These are phyloP conservation scores for Hesperia comma DNA, from an alignment of 2,888 invertebrate species.

Conservation along the genomic window DNA sequence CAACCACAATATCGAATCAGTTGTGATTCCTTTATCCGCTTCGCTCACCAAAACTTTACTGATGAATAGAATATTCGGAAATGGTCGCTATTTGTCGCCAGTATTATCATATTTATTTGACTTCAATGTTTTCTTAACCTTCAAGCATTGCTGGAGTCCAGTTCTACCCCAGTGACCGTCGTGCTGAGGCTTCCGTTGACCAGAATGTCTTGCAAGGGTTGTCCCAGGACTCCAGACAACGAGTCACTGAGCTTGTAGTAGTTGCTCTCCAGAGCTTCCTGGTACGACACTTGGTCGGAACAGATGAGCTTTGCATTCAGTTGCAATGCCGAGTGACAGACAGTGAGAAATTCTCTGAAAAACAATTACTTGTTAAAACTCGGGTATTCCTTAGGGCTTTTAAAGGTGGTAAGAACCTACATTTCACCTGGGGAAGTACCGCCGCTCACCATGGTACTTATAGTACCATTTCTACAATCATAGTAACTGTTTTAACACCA, in stretches of 20 bases:
- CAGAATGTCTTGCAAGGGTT: constrained; percentile 85
- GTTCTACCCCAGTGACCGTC: constrained; percentile 91
- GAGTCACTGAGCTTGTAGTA: constrained; percentile 93
- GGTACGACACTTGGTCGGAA: constrained; percentile 96
- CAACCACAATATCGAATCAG: too few relatives aligned
- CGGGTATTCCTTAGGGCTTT: too few relatives aligned
- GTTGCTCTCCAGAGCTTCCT: constrained; percentile 93
- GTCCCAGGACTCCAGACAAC: constrained; percentile 89
- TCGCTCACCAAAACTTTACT: too few relatives aligned
- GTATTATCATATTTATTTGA: neutral
- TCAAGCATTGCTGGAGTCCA: constrained; percentile 90
- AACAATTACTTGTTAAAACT: constrained; percentile 16
- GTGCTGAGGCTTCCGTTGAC: constrained; percentile 92
- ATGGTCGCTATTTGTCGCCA: neutral
- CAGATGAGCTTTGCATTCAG: constrained; percentile 94
- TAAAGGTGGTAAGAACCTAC: too few relatives aligned
- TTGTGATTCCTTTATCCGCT: too few relatives aligned
- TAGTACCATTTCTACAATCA: too few relatives aligned
- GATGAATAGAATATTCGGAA: too few relatives aligned
- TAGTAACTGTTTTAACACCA: too few relatives aligned
- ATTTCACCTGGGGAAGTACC: too few relatives aligned
- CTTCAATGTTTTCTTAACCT: neutral
- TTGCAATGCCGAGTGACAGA: constrained; percentile 95
- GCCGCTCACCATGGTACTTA: too few relatives aligned
- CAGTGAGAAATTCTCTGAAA: constrained; percentile 93